phyloP scores from a whole-genome alignment of 2,888 invertebrate species.

The Campoplex nolae region DNA sequence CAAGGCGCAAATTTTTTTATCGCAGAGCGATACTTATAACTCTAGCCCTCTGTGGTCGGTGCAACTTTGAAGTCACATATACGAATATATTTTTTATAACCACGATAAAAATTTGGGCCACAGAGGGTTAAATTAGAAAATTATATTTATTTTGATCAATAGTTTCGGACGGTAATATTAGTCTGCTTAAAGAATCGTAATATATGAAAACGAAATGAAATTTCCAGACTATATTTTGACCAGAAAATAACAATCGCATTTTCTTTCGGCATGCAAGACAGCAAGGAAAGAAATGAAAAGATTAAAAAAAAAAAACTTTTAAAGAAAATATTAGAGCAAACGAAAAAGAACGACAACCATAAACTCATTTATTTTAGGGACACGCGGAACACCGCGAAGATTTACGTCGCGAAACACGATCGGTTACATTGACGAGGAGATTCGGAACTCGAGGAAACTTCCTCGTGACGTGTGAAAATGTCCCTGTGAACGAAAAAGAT shows the following conservation, averaged over 20 bases:
- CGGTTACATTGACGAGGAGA: conserved; percentile 60
- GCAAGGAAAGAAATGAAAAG: conserved; percentile 25
- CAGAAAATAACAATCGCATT: conserved; percentile 23
- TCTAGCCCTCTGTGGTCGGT: neutral
- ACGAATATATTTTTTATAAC: neutral
- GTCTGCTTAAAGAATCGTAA: neutral
- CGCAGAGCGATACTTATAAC: neutral
- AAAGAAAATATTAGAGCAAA: neutral
- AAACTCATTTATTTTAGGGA: conserved; percentile 67
- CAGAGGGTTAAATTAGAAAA: neutral
- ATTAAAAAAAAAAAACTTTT: neutral
- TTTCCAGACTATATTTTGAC: neutral
- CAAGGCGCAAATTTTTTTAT: neutral
- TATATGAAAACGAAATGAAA: neutral
- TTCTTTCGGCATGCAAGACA: conserved; percentile 40
- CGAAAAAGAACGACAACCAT: conserved; percentile 55
- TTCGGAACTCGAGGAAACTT: conserved; percentile 64
- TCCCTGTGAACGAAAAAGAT: conserved; percentile 44
- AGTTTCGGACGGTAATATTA: neutral
- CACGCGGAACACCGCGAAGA: conserved; percentile 64
- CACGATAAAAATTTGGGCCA: neutral
- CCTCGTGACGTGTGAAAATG: conserved; percentile 62
- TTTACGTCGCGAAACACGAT: conserved; percentile 61
- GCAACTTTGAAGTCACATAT: neutral
- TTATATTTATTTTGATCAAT: neutral